phyloP scores from a whole-genome alignment of 2,113 vertebrate species.

The Brienomyrus longianalis region DNA sequence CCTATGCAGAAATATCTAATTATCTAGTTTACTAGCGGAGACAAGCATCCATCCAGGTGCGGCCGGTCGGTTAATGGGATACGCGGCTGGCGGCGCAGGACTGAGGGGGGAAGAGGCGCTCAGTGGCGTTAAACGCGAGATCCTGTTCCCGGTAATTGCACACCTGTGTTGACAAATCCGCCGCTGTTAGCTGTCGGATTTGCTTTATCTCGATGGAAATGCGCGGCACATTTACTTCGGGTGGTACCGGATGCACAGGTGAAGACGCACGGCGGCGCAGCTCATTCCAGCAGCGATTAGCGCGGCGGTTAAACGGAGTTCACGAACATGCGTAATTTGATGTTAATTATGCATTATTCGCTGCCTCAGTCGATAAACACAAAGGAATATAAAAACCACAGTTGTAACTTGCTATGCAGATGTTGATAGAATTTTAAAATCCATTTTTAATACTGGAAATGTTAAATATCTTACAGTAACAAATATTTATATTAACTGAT shows the following conservation, averaged over 20 bases:
- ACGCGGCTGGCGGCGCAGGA: slow-evolving; percentile 40
- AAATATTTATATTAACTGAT: neutral
- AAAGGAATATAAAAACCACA: neutral
- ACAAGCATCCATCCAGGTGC: slow-evolving; percentile 37
- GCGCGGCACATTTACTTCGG: slow-evolving; percentile 39
- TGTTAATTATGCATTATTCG: slow-evolving; percentile 22
- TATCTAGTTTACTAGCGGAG: slow-evolving; percentile 34
- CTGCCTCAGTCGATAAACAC: neutral
- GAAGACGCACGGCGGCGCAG: slow-evolving; percentile 31
- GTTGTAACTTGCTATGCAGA: neutral
- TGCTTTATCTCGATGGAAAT: slow-evolving; percentile 42
- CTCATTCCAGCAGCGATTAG: slow-evolving; percentile 41
- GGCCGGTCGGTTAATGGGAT: slow-evolving; percentile 51
- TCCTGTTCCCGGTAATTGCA: slow-evolving; percentile 60
- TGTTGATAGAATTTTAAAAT: neutral
- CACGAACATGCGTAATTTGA: slow-evolving; percentile 1
- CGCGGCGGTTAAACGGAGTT: slow-evolving; percentile 28
- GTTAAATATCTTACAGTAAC: neutral
- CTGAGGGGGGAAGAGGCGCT: slow-evolving; percentile 40
- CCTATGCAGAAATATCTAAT: slow-evolving; percentile 28
- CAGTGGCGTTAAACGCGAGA: slow-evolving; percentile 49
- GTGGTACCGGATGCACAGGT: slow-evolving; percentile 39
- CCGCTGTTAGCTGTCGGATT: slow-evolving; percentile 46
- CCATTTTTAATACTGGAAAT: neutral
- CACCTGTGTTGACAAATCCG: slow-evolving; percentile 50